Evolutionary conservation across 2,113 vertebrate species (phyloP), one percentile per base, ranked within the genome.

Genomic region (Spea bombifrons): DNA sequence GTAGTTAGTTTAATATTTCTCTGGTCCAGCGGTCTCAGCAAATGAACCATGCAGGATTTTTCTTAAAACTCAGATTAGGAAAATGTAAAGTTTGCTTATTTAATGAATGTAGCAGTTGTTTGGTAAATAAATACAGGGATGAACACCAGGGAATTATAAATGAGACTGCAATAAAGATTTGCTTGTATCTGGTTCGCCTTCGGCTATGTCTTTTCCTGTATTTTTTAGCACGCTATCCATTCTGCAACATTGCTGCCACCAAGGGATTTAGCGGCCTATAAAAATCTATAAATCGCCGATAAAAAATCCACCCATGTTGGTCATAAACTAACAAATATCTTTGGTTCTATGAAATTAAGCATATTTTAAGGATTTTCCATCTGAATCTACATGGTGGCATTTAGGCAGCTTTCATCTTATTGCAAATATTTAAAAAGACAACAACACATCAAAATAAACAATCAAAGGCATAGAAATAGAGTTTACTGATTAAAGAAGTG

Each of bases 51-150:
- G n/a, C 16, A 5, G 5, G 30, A 65, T 17, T 65, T n/a, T 17
- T 65, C 9, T 15, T 70, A 77, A 66, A 49, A 69, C 75, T 8
- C 66, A 77, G 45, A 70, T 71, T 71, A 71, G 63, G 55, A 71
- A 61, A 64, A 80, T 80, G 77, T 67, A 73, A 80, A 59, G 77
- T 80, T 80, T 67, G 52, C 71, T 80, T 80, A 80, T 73, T 30
- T 73, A 66, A 80, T 57, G n/a, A 67, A 7, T 55, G 66, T 9
- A 59, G 9, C 77, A 48, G 50, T 80, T 80, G 44, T 52, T 48
- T 67, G 71, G 71, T 73, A 80, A 80, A 67, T 73, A 79, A 79
- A 79, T 8, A 67, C 76, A 79, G 70, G 9, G 30, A 3, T 47
- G 61, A 71, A 59, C 64, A 57, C 71, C 61, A 67, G 63, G 77